Percentiles rank a stretch among this genome's conserved stretches.
These are phyloP conservation scores for Zaprionus davidi DNA, from an alignment of 1,140 invertebrate genomes.

Conservation along the genomic window DNA sequence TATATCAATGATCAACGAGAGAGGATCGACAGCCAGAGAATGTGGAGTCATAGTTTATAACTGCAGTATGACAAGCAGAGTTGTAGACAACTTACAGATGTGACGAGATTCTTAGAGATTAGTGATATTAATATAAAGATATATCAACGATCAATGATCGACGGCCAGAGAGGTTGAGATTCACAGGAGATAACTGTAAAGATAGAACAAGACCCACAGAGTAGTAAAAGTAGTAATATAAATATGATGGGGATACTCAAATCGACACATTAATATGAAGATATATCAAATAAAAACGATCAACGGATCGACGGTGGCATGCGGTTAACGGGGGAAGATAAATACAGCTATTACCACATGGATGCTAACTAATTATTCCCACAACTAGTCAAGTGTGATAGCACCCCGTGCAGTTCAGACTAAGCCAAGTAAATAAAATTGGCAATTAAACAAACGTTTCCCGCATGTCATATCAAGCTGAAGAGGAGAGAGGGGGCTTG, in stretches of 20 bases:
- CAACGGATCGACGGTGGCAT: too few species aligned
- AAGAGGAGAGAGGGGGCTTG: background rate
- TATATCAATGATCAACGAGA: too few species aligned
- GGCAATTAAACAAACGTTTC: conserved; percentile 33
- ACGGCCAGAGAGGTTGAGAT: too few species aligned
- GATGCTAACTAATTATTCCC: conserved; percentile 2
- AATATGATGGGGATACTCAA: background rate
- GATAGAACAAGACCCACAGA: too few species aligned
- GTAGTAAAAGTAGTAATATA: too few species aligned
- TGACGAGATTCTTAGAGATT: too few species aligned
- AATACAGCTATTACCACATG: background rate
- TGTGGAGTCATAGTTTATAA: too few species aligned
- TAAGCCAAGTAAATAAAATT: conserved; percentile 36
- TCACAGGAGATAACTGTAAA: too few species aligned
- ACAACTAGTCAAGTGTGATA: conserved; percentile 1
- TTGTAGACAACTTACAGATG: background rate
- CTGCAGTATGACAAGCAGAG: too few species aligned
- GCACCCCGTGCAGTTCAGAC: conserved; percentile 5
- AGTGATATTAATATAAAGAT: too few species aligned
- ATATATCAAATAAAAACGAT: background rate
- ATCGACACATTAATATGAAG: background rate
- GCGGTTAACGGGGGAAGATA: background rate
- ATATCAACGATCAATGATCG: too few species aligned
- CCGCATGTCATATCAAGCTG: conserved; percentile 9
- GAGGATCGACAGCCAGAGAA: too few species aligned